Percentiles rank a stretch among this genome's conserved stretches.
Conservation (phyloP, 2,797 vertebrate species). For the Hippopotamyrus pictus region DNA sequence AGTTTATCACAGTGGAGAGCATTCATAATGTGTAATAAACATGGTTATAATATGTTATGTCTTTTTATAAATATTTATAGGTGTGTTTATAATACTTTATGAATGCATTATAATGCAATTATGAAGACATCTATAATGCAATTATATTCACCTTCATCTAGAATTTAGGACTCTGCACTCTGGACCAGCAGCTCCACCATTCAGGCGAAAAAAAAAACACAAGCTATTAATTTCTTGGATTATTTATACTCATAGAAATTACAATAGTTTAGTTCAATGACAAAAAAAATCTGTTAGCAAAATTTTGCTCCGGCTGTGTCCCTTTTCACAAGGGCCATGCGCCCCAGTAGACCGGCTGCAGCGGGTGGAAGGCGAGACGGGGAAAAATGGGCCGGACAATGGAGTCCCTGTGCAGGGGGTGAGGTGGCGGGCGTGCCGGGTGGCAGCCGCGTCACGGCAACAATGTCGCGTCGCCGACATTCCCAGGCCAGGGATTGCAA, state of each 20-base stretch:
- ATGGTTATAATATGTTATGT: not conserved
- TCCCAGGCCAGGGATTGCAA: not conserved
- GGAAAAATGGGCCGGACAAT: not conserved
- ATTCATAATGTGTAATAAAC: not conserved
- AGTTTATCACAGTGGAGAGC: not conserved
- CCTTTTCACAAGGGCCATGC: not conserved
- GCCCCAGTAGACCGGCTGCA: not conserved
- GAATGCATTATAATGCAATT: not conserved
- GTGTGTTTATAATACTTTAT: not conserved
- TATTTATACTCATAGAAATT: not conserved
- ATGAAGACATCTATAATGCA: not conserved
- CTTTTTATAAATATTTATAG: not conserved
- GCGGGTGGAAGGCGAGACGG: not conserved
- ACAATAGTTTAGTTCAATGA: not conserved
- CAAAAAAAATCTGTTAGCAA: not conserved
- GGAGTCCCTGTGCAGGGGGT: not conserved
- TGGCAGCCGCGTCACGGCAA: not conserved
- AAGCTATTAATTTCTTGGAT: not conserved
- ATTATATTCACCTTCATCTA: not conserved
- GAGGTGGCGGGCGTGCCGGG: not conserved
- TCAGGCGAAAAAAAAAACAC: not conserved
- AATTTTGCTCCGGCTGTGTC: not conserved
- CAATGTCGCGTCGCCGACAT: not conserved
- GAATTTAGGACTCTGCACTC: too few species aligned
- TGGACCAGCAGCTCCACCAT: too few species aligned